Evolutionary conservation across 30 jellyfish, hydroid and myxozoan genomes (phyloP), one percentile per base, ranked within the genome.

Genomic region (Cassiopea xamachana): DNA sequence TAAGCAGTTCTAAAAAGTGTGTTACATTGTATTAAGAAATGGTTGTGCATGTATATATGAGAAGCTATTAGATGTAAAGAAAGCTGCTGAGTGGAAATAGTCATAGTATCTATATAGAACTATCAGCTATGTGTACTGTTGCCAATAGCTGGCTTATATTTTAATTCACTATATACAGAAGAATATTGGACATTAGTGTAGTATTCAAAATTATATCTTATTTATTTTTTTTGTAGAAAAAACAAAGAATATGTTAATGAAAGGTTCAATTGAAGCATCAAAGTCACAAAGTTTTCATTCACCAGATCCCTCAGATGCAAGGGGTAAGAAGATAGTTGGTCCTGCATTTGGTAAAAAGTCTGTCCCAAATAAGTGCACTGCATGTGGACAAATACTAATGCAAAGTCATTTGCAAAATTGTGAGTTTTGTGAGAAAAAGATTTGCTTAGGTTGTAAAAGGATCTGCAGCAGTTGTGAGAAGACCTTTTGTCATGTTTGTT

Each of bases 301-400:
- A 47, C 17, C 70, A 9, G 64, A 69, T 47, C 17, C 76, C 39
- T 82, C 64, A 15, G 39, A 49, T 50, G 87, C 76, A 49, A 79
- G 75, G 46, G 98, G 98, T 47, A 94, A 94, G 76, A 79, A 78
- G 49, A 75, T 89, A 48, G 86, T 94, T 85, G 98, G 98, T n/a
- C 98, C 98, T 48, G 98, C 87, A 16, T 94, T 84, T 68, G 86
- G 94, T 77, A 94, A 69, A 55, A 78, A 85, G 83, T 81, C 89
- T 46, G 87, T 76, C 18, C 60, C 17, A 18, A 62, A 79, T 68
- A 68, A 51, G 61, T 94, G 98, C 76, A 64, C 60, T 27, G 84
- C 73, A 7, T 94, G 98, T 83, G 75, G 82, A 39, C 45, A 48
- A 12, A 5, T 80, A 15, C n/a, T 60, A 18, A 1, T 47, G 2